Percentiles rank a stretch among this genome's conserved stretches.
Conservation (phyloP, 2,888 invertebrate genomes). For the Cosmopolites sordidus region DNA sequence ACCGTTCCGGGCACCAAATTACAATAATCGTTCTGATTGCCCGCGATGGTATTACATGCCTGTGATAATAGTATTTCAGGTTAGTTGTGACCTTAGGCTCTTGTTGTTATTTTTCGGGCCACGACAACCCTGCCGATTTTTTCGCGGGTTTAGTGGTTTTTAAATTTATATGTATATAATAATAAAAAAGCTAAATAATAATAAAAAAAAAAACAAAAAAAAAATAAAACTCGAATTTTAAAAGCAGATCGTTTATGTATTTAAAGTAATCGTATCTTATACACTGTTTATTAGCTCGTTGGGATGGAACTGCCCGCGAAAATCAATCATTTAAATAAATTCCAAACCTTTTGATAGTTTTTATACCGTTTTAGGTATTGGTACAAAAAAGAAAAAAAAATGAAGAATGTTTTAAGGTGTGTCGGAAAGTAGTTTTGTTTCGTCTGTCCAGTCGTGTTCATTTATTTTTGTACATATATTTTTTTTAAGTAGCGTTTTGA, state of each 20-base stretch:
- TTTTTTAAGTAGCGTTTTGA: neutral
- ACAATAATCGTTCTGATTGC: conserved; percentile 8
- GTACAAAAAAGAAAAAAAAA: conserved; percentile 26
- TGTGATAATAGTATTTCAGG: conserved; percentile 69
- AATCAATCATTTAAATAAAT: conserved; percentile 1
- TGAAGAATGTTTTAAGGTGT: conserved; percentile 13
- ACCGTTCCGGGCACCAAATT: conserved; percentile 12
- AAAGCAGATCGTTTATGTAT: conserved; percentile 49
- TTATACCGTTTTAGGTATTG: conserved; percentile 35
- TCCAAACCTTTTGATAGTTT: conserved; percentile 19
- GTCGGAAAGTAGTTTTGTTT: conserved; percentile 2
- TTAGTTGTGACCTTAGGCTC: conserved; percentile 66
- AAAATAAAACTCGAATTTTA: conserved; percentile 47
- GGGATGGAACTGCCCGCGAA: conserved; percentile 29
- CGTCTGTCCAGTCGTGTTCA: neutral
- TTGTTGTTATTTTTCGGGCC: conserved; percentile 51
- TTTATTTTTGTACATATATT: conserved; percentile 1
- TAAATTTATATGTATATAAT: conserved; percentile 46
- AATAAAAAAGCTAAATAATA: conserved; percentile 33
- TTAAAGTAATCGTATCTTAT: conserved; percentile 47
- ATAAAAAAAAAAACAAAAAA: conserved; percentile 36
- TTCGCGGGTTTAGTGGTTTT: conserved; percentile 45
- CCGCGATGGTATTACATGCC: conserved; percentile 54
- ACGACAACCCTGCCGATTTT: conserved; percentile 34
- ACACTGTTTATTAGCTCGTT: conserved; percentile 36